Conservation (phyloP, 2,797 vertebrate genomes). For the Enteromius fasciolatus region DNA sequence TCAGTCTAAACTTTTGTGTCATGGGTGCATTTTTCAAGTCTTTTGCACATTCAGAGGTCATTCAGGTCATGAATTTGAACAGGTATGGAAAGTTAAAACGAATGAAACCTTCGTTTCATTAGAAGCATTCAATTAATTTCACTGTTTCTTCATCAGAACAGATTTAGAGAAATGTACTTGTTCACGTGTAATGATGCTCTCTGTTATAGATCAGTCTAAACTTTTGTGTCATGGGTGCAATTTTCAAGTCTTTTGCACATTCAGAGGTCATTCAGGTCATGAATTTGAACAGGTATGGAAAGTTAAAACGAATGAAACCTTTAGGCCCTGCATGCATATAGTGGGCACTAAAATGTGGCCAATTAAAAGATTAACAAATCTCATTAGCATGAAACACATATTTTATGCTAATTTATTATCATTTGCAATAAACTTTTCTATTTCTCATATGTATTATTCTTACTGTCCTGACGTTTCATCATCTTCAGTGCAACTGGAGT, state of each 20-base stretch:
- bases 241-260: no score
- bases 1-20: no score
- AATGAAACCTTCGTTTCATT: not conserved
- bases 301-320: not conserved
- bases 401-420: not conserved
- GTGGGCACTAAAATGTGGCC: not conserved
- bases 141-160: no score
- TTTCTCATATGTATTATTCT: not conserved
- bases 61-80: not conserved
- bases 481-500: not conserved
- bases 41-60: not conserved
- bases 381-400: not conserved
- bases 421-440: not conserved
- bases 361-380: not conserved
- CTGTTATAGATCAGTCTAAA: no score
- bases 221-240: no score
- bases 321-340: not conserved
- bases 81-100: not conserved
- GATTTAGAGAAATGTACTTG: no score
- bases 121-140: no score
- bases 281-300: not conserved
- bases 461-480: not conserved
- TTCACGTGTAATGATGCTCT: no score
- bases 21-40: no score
- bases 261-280: not conserved